Base-by-base conservation (phyloP, 2,888 invertebrate species). In the Limenitis camilla region DNA sequence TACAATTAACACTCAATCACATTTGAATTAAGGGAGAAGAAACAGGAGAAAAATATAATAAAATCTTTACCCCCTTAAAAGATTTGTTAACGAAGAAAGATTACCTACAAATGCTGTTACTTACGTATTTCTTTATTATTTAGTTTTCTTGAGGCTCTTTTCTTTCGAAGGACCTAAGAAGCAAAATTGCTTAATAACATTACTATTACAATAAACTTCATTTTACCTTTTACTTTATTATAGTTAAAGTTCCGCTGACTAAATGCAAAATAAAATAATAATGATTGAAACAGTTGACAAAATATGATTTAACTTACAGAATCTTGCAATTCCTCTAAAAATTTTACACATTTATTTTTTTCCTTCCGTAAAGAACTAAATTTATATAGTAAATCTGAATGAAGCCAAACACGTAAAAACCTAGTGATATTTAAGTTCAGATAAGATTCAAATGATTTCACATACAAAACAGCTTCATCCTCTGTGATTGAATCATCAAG, bases 331-430 rank as follows among this genome's bases (percentile, higher is more conserved):
- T 58, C 57, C 7, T 63, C 60, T 1, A 72, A 60, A 19, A 64
- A 61, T 40, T 61, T 59, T 3, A 68, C 54, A 29, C 62, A 58
- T 11, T 58, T 52, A 28, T 73, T 67, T 7, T 68, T 58, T 32
- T 55, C 50, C 33, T 57, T 70, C 51, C 71, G 69, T 7, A 66
- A 47, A 1, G 58, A 61, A 5, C 64, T 63, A 46, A 63, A 58
- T 10, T 61, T 56, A 49, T 64, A 72, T 5, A 72, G 53, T 1
- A 64, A 59, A 0, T 68, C 59, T 5, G 60, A 59, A 31, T 71
- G 67, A 1, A 73, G 49, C 68, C 71, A 72, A 19, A 67, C 45
- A 8, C 60, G 65, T 28, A 62, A 60, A 49, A 68, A 69, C 38
- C 71, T 64, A 6, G 58, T 30, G 0, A 55, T 63, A 36, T 62